These are phyloP conservation scores for Acanthochromis polyacanthus DNA, from an alignment of 2,113 vertebrate species.

Conservation along the genomic window DNA sequence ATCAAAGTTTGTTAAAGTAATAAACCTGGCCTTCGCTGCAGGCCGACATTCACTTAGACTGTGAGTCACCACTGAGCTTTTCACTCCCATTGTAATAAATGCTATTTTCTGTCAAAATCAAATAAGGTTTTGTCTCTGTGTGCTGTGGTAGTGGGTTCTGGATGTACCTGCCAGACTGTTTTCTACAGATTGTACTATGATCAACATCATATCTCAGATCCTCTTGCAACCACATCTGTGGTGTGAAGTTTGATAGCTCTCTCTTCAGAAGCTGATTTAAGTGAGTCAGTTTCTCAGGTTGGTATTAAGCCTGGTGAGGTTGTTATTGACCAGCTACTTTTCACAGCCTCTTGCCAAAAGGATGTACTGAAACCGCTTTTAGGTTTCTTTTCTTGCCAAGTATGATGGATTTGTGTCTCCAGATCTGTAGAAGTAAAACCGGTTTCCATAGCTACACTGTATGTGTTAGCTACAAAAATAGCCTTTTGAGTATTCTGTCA, in stretches of 20 bases:
- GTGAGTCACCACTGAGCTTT: conserved; percentile 38
- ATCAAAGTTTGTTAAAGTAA: conserved; percentile 26
- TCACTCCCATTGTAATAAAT: conserved; percentile 22
- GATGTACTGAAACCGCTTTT: conserved; percentile 8
- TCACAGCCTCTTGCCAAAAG: conserved; percentile 15
- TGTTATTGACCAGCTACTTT: not conserved
- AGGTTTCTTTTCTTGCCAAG: conserved; percentile 13
- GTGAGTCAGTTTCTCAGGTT: conserved; percentile 39
- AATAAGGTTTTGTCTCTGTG: not conserved
- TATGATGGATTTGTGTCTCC: not conserved
- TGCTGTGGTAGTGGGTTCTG: not conserved
- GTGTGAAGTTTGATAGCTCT: conserved; percentile 11
- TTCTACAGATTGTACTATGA: conserved; percentile 6
- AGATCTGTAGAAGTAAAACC: conserved; percentile 22
- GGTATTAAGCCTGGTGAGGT: conserved; percentile 9
- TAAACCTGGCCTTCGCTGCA: conserved; percentile 19
- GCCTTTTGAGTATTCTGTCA: not conserved
- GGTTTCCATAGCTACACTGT: conserved; percentile 29
- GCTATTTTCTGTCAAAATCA: conserved; percentile 20
- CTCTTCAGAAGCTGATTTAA: not conserved
- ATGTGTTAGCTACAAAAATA: conserved; percentile 7
- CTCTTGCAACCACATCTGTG: conserved; percentile 23
- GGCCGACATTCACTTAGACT: conserved; percentile 2
- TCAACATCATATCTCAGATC: conserved; percentile 17
- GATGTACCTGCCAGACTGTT: conserved; percentile 3